A percentile compares a stretch with the other conserved stretches of the same genome.
Evolutionary conservation across 2,113 vertebrate species (phyloP).

Genomic region (Aldabrachelys gigantea): DNA sequence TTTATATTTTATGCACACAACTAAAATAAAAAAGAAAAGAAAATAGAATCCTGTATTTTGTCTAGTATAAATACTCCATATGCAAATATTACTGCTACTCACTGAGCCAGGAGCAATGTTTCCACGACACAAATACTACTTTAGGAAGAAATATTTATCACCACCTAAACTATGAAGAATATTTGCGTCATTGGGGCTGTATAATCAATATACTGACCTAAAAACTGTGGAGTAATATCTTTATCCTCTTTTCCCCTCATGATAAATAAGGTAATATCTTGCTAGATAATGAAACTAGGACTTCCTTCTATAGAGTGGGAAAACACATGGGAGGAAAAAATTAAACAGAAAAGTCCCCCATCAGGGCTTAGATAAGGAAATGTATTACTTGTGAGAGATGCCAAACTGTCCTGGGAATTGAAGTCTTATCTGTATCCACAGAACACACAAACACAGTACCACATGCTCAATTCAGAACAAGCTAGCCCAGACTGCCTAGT

Average conservation of each 20-base stretch:
- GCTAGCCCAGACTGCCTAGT: not conserved
- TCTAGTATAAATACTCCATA: not conserved
- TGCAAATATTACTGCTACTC: not conserved
- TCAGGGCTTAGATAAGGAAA: not conserved
- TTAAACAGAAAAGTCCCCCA: not conserved
- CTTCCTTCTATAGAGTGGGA: not conserved
- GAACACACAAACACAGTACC: not conserved
- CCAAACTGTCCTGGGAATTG: not conserved
- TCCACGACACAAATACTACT: not conserved
- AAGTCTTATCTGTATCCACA: not conserved
- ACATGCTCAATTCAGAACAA: not conserved
- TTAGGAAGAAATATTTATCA: not conserved
- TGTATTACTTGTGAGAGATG: rapidly evolving
- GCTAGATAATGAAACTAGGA: not conserved
- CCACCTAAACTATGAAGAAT: not conserved
- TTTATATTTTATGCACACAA: not conserved
- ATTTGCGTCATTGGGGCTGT: not conserved
- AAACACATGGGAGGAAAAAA: not conserved
- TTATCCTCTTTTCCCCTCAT: not conserved
- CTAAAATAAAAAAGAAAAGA: not conserved
- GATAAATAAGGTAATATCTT: not conserved
- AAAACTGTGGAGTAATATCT: not conserved
- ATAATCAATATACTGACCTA: not conserved
- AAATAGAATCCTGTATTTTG: not conserved
- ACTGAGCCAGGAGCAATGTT: not conserved